Conservation (phyloP, 1,140 invertebrate genomes). For the Mycetomoellerius zeteki region DNA sequence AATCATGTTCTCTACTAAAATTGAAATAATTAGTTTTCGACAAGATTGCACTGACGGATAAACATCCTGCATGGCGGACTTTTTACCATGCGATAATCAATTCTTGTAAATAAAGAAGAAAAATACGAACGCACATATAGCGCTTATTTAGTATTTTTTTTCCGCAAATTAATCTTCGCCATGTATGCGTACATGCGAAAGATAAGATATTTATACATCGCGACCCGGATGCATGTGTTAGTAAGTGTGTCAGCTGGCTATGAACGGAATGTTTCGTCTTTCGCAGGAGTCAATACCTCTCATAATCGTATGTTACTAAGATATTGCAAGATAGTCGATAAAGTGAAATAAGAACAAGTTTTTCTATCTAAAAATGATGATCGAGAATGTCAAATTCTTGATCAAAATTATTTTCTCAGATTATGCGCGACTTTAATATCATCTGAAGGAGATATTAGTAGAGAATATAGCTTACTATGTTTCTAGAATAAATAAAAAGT, state of each 20-base stretch:
- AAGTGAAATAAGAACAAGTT: background rate
- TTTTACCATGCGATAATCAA: conserved; percentile 9
- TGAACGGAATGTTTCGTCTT: conserved; percentile 40
- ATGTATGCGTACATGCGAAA: conserved; percentile 10
- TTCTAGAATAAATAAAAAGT: background rate
- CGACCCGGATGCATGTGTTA: conserved; percentile 57
- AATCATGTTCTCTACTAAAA: background rate
- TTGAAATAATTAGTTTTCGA: background rate
- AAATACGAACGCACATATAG: background rate
- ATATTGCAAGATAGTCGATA: background rate
- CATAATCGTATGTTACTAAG: background rate
- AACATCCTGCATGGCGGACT: background rate
- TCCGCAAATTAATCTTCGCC: conserved; percentile 32
- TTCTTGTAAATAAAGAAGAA: background rate
- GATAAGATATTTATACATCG: conserved; percentile 59
- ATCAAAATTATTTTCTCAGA: background rate
- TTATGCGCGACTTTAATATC: background rate
- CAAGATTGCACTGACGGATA: background rate
- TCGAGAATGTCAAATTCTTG: background rate
- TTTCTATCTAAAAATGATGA: background rate
- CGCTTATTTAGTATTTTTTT: conserved; percentile 10
- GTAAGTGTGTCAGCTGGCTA: conserved; percentile 51
- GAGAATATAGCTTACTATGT: background rate
- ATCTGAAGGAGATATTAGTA: background rate
- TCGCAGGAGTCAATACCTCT: conserved; percentile 31